Evolutionary conservation across 1,140 invertebrate genomes (phyloP).

Genomic region (Atopsyche davidsoni): DNA sequence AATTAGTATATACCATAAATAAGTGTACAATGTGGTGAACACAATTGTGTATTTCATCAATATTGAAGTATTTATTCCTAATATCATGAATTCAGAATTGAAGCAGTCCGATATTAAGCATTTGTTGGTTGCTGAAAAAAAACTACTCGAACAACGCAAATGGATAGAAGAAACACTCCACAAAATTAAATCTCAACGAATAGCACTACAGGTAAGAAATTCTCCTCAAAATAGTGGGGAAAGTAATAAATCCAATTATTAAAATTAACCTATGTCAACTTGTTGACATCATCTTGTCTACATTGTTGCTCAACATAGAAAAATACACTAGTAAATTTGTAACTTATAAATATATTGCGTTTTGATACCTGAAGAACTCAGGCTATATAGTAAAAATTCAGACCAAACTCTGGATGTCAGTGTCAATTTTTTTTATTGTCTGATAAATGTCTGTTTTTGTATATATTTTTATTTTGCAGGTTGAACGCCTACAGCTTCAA

Average conservation of each 20-base stretch:
- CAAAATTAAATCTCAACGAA: background rate
- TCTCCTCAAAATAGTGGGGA: background rate
- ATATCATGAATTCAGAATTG: no score
- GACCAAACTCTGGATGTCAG: background rate
- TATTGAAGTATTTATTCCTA: no score
- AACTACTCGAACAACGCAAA: conserved; percentile 7
- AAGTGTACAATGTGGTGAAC: no score
- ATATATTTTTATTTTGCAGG: conserved; percentile 6
- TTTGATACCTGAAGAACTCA: background rate
- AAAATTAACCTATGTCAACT: background rate
- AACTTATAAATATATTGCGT: background rate
- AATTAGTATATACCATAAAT: no score
- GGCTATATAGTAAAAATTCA: background rate
- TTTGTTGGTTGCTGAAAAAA: no score
- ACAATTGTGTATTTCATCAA: no score
- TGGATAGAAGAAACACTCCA: conserved; percentile 7
- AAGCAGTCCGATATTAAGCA: no score
- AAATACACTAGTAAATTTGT: background rate
- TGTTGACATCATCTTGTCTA: background rate
- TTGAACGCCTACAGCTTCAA: conserved; percentile 9
- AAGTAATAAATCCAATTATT: conserved; percentile 4
- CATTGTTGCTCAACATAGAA: background rate
- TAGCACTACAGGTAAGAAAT: background rate
- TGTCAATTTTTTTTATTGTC: background rate
- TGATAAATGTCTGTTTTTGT: background rate